phyloP scores from a whole-genome alignment of 2,888 invertebrate genomes.

The Icerya purchasi region DNA sequence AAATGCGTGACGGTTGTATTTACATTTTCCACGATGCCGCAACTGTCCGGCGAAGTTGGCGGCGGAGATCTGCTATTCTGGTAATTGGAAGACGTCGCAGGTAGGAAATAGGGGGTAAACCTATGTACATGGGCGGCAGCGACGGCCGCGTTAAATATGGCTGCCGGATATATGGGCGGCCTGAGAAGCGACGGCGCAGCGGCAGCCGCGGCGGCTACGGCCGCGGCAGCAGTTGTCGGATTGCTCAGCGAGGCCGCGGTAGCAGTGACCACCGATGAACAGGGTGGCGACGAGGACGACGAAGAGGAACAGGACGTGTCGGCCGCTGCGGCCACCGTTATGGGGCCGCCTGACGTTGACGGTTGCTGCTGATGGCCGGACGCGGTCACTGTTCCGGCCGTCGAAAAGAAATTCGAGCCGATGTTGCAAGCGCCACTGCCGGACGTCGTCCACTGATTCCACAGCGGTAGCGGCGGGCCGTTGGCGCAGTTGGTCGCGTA shows the following conservation, averaged over 20 bases:
- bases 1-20: slow-evolving; percentile 24
- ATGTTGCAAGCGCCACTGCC: slow-evolving; percentile 23
- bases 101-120: slow-evolving; percentile 24
- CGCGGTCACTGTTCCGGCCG: no score
- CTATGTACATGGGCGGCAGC: slow-evolving; percentile 14
- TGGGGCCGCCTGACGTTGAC: slow-evolving; percentile 1
- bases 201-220: background rate
- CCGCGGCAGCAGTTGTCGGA: slow-evolving; percentile 16
- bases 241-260: slow-evolving; percentile 2
- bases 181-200: slow-evolving; percentile 21
- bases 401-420: background rate
- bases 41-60: slow-evolving; percentile 27
- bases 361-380: background rate
- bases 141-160: background rate
- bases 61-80: slow-evolving; percentile 35
- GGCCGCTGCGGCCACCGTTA: background rate
- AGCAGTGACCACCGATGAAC: background rate
- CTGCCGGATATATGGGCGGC: slow-evolving; percentile 13
- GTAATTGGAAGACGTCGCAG: slow-evolving; percentile 26
- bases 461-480: slow-evolving; percentile 27
- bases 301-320: background rate
- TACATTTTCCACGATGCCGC: background rate
- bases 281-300: background rate
- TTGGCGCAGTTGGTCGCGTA: slow-evolving; percentile 11
- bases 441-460: slow-evolving; percentile 51